Conservation (phyloP, 2,888 invertebrate genomes). For the Hypolimnas misippus region DNA sequence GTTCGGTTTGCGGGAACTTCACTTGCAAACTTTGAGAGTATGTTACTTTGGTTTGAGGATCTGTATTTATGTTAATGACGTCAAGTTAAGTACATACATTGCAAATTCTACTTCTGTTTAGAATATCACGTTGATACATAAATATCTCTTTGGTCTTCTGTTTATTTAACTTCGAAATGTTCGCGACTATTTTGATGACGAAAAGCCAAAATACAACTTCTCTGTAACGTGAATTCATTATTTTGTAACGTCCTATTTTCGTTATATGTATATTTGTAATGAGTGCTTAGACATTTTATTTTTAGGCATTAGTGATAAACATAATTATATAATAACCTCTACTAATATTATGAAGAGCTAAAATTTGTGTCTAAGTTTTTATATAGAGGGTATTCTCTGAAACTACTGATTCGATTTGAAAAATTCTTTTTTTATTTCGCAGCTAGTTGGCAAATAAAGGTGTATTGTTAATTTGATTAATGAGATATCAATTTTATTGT, state of each 20-base stretch:
- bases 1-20: constrained; percentile 14
- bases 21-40: constrained; percentile 19
- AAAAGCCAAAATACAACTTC: too few species aligned
- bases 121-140: background rate
- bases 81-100: constrained; percentile 19
- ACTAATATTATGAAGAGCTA: too few species aligned
- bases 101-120: constrained; percentile 1
- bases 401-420: too few species aligned
- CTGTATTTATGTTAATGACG: constrained; percentile 29
- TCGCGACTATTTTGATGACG: background rate
- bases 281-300: background rate
- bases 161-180: background rate
- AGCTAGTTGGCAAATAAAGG: too few species aligned
- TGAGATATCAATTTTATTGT: too few species aligned
- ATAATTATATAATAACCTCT: too few species aligned
- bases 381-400: too few species aligned
- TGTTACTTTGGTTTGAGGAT: constrained; percentile 26
- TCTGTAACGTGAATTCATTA: too few species aligned
- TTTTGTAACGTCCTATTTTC: background rate
- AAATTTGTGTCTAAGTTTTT: too few species aligned
- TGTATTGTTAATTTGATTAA: too few species aligned
- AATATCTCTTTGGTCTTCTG: background rate
- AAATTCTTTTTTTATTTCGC: too few species aligned
- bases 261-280: background rate
- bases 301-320: too few species aligned